Base-by-base conservation (phyloP, 1,140 invertebrate species). In the Procambarus virginalis region DNA sequence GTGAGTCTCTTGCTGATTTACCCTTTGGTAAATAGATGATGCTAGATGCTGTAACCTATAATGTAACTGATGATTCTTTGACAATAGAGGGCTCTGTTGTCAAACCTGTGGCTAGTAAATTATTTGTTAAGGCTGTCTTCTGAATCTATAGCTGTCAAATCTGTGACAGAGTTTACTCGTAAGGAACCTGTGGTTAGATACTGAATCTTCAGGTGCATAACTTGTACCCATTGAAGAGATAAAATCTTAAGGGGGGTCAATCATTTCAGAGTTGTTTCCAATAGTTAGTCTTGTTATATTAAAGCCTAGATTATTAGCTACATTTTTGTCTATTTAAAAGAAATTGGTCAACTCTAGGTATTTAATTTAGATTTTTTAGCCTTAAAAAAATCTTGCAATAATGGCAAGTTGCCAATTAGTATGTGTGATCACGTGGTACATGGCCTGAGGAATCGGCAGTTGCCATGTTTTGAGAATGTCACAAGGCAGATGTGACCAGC, bases 1-100 rank as follows among this genome's bases (percentile, higher is more conserved):
- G 79, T 81, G 79, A 81, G 79, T 81, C 79, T 12, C 8, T 51
- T 81, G 82, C 10, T n/a, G 45, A 73, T 20, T 49, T 68, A 64
- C 17, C 20, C n/a, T 34, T 45, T n/a, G 60, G 20, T 68, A 45
- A 68, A 60, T 45, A 55, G 60, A 22, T n/a, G 34, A 12, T n/a
- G 3, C 2, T 46, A 60, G 55, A 82, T 45, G 78, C 58, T 20
- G 14, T 75, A n/a, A 22, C 58, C 12, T 2, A 2, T 45, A 22
- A 64, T 8, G 5, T 55, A 45, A 17, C 34, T 3, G 58, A 4
- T 64, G 51, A 17, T 51, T n/a, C 6, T 60, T 14, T 3, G n/a
- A 1, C 79, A 10, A 10, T 4, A 60, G 78, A 58, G 48, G 46
- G 46, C 17, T 10, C 51, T n/a, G 51, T 46, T 46, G 45, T 48